Evolutionary conservation across 2,888 invertebrate species (phyloP).

Genomic region (Deroplatys truncata): DNA sequence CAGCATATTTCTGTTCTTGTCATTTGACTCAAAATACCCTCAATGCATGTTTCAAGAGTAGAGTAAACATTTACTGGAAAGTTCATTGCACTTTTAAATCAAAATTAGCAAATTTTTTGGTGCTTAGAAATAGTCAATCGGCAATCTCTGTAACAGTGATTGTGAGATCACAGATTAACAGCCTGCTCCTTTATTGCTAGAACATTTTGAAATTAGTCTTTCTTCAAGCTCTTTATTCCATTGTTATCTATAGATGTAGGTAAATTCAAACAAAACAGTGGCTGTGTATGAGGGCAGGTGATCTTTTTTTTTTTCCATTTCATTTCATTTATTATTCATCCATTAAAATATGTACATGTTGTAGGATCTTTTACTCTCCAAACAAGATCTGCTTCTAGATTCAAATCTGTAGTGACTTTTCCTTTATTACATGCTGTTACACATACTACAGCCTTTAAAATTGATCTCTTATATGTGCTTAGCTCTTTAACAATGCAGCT

Average conservation of each 20-base stretch:
- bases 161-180: background rate
- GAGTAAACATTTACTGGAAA: background rate
- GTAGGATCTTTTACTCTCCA: background rate
- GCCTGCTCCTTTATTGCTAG: background rate
- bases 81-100: background rate
- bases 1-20: background rate
- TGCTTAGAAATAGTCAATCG: background rate
- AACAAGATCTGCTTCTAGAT: background rate
- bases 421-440: background rate
- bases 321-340: too few relatives aligned
- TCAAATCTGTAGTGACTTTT: background rate
- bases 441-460: too few relatives aligned
- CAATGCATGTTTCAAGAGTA: background rate
- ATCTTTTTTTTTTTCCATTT: background rate
- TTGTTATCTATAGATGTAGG: background rate
- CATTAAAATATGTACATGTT: too few relatives aligned
- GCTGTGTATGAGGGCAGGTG: background rate
- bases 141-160: background rate
- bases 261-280: background rate
- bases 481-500: too few relatives aligned
- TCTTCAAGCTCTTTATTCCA: background rate
- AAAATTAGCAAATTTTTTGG: background rate
- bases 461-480: too few relatives aligned
- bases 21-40: background rate
- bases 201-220: background rate